Base-by-base conservation (phyloP, 1,140 invertebrate genomes). In the Camponotus pennsylvanicus region DNA sequence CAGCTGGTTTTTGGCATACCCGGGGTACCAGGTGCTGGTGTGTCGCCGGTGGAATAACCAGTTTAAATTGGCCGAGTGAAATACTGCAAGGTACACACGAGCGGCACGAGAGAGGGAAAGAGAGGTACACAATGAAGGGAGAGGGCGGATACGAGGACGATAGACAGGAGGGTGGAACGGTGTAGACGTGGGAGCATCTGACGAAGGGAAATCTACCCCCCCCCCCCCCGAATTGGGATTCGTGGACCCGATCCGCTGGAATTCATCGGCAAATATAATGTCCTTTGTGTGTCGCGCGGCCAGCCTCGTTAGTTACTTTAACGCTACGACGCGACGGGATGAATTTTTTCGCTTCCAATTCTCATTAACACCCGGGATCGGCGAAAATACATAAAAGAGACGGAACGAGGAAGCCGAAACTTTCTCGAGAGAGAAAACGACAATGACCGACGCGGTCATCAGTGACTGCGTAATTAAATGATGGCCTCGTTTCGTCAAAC, bases 1-100 rank as follows among this genome's bases (percentile, higher is more conserved):
- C 89, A 90, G 86, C 82, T 90, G 89, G 88, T 78, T 88, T 90
- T 90, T 88, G 88, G 88, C 61, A 67, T 70, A 49, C 63, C 76
- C 34, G 57, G 55, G 45, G 73, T 85, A 85, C 88, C 88, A 89
- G 89, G 89, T 90, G 89, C 57, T 34, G 69, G 57, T 63, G 87
- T 79, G 76, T 75, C 42, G 64, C 88, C 83, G 61, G 61, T 73
- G 71, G 42, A 79, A 83, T 75, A 90, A 86, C 86, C 88, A 76
- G 75, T 88, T 90, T 71, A 80, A 90, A 90, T 90, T 84, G 86
- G 70, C 40, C 77, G 73, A 70, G 40, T 89, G 89, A 89, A 90
- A 89, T 90, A 90, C 63, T 70, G 88, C 69, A 61, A 52, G 52
- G 52, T 64, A 85, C 45, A 66, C 59, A 82, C 49, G 45, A 32